phyloP scores from a whole-genome alignment of 2,113 vertebrate genomes.

The Falcunculus frontatus region DNA sequence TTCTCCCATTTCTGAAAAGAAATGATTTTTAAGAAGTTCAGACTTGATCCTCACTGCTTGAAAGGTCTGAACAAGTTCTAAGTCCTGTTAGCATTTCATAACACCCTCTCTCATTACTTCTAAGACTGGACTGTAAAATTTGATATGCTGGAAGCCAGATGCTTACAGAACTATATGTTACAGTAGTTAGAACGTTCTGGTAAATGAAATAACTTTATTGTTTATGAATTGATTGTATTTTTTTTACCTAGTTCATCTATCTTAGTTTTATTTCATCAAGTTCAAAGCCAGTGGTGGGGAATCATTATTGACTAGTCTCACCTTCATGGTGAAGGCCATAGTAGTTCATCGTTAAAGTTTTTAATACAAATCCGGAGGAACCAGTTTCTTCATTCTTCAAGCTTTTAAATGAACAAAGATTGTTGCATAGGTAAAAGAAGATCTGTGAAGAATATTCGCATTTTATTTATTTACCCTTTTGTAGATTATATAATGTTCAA shows the following conservation, averaged over 20 bases:
- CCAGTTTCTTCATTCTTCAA: background rate
- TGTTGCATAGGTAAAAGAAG: background rate
- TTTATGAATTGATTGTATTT: background rate
- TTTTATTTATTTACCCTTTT: background rate
- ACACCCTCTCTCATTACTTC: background rate
- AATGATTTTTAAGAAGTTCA: background rate
- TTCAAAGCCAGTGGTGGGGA: background rate
- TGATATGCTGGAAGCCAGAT: background rate
- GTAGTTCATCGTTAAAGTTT: background rate
- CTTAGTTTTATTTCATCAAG: background rate
- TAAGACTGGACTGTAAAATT: background rate
- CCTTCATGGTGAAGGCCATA: background rate
- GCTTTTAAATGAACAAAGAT: background rate
- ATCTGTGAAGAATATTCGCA: background rate
- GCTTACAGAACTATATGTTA: background rate
- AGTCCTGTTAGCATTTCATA: background rate
- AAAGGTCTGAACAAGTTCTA: background rate
- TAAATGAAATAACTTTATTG: background rate
- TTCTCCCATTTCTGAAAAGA: background rate
- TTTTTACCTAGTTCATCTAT: background rate
- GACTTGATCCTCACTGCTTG: background rate
- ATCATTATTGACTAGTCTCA: background rate
- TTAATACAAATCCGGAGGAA: background rate
- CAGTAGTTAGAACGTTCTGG: background rate
- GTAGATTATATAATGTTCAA: background rate